Evolutionary conservation across 2,888 invertebrate species (phyloP).

Genomic region (Drosophila hamatofila): DNA sequence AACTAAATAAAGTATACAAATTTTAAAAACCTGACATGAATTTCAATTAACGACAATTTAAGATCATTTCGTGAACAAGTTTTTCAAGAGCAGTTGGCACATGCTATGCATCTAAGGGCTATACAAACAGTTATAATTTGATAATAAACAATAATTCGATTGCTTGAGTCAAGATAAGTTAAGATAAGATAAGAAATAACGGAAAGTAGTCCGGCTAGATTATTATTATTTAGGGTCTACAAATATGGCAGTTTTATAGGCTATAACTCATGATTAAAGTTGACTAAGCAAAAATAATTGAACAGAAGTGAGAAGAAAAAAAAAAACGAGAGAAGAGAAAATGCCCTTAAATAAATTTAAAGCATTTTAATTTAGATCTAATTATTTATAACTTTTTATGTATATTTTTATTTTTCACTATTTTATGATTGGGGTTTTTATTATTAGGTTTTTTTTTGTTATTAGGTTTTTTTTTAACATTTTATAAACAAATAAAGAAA

Average conservation of each 20-base stretch:
- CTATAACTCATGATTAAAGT: constrained; percentile 24
- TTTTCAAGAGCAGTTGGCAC: background rate
- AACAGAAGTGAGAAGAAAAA: background rate
- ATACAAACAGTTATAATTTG: constrained; percentile 7
- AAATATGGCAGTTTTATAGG: constrained; percentile 10
- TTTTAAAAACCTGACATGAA: background rate
- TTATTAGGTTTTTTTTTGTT: no score
- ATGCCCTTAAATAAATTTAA: no score
- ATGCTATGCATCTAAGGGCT: background rate
- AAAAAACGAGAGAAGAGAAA: background rate
- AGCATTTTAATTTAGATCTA: background rate
- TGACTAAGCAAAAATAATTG: background rate
- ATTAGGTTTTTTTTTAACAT: no score
- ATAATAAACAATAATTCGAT: constrained; percentile 33
- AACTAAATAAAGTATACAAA: background rate
- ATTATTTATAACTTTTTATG: no score
- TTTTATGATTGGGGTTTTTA: no score
- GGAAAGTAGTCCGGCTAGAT: constrained; percentile 11
- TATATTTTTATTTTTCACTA: no score
- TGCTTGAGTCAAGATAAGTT: constrained; percentile 41
- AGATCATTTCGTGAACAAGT: background rate
- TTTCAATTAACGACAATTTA: background rate
- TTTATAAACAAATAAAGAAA: no score
- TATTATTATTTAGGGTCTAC: constrained; percentile 32
- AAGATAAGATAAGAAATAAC: constrained; percentile 2